A percentile compares a stretch with the other conserved stretches of the same genome.
Conservation (phyloP, 1,140 invertebrate genomes). For the Dolichoris vasculosae region DNA sequence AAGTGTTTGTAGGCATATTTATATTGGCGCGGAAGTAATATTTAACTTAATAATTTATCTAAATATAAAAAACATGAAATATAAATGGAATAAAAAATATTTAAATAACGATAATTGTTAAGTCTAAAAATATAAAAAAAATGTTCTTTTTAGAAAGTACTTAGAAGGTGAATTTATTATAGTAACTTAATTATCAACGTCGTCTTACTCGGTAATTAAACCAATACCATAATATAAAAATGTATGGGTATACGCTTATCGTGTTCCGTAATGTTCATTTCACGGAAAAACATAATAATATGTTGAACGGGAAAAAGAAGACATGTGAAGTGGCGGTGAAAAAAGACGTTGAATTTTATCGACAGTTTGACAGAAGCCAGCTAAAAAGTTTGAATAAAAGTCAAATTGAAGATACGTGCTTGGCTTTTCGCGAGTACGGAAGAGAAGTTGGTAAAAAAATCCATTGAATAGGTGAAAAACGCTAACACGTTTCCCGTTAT, state of each 20-base stretch:
- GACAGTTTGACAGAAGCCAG: conserved; percentile 11
- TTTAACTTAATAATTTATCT: background rate
- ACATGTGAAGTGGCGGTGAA: background rate
- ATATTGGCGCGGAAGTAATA: background rate
- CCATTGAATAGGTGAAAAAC: conserved; percentile 21
- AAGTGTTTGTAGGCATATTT: background rate
- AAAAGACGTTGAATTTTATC: conserved; percentile 9
- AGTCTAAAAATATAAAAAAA: background rate
- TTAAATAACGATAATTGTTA: background rate
- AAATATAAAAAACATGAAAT: background rate
- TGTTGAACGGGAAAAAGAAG: conserved; percentile 9
- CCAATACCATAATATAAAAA: background rate
- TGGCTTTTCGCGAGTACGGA: background rate
- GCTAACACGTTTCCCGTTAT: conserved; percentile 40
- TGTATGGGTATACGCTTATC: background rate
- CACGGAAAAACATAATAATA: conserved; percentile 21
- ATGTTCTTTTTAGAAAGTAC: background rate
- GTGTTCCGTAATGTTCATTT: conserved; percentile 2
- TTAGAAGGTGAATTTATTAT: conserved; percentile 3
- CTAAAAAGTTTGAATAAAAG: conserved; percentile 45
- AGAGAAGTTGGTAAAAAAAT: conserved; percentile 16
- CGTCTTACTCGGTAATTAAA: conserved; percentile 13
- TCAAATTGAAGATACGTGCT: conserved; percentile 48
- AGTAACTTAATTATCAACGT: conserved; percentile 5
- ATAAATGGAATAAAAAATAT: background rate